Conservation (phyloP, 2,797 vertebrate genomes). For the Urophycis tenuis region DNA sequence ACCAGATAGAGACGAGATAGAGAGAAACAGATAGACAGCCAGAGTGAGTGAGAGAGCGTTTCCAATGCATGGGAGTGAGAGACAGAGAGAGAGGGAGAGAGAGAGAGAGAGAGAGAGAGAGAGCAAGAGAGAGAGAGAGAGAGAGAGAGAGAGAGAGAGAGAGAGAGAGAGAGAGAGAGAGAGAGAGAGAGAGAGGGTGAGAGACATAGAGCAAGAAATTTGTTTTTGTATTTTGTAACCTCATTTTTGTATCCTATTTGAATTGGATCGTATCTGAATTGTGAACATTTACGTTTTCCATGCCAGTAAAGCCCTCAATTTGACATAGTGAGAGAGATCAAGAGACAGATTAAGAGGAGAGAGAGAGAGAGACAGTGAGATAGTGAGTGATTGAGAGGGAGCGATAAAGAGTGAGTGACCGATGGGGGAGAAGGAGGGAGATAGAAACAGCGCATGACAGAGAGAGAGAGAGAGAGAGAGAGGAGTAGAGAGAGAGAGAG, state of each 20-base stretch:
- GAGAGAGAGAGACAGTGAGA: no score
- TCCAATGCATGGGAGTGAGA: no score
- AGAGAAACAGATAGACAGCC: neutral
- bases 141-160: no score
- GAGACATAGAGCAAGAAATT: no score
- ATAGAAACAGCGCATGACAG: constrained; percentile 18
- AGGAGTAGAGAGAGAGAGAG: neutral
- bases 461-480: neutral
- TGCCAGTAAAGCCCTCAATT: neutral
- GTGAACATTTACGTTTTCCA: neutral
- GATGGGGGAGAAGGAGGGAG: neutral
- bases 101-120: no score
- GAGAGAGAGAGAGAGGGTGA: no score
- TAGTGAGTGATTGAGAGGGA: neutral
- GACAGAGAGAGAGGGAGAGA: neutral
- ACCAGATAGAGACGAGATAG: constrained; percentile 10
- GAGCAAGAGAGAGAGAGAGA: no score
- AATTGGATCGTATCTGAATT: no score
- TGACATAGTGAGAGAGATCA: constrained; percentile 18
- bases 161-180: no score
- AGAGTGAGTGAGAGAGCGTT: no score
- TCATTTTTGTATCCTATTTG: no score
- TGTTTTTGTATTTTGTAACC: no score
- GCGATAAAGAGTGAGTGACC: neutral
- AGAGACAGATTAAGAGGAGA: constrained; percentile 20